Conservation (phyloP, 1,140 invertebrate species). For the Tetramorium parvispinum region DNA sequence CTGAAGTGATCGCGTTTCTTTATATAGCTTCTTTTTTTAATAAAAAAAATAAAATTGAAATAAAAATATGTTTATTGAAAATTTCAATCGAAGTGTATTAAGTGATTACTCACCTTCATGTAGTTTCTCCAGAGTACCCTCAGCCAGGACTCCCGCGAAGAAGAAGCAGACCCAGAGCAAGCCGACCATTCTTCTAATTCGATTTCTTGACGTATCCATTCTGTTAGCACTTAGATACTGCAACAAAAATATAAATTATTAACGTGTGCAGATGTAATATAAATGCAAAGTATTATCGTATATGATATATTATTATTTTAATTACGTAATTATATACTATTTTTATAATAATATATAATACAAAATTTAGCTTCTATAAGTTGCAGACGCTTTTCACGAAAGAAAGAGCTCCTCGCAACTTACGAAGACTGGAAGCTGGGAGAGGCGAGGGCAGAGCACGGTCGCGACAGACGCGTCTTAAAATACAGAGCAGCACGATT, state of each 20-base stretch:
- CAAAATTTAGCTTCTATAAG: not conserved
- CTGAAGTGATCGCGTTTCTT: constrained; percentile 16
- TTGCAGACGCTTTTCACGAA: not conserved
- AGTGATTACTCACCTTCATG: constrained; percentile 82
- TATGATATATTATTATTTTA: not conserved
- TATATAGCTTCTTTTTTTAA: constrained; percentile 1
- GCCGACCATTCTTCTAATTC: constrained; percentile 76
- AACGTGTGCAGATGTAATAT: not conserved
- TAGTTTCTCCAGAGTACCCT: constrained; percentile 83
- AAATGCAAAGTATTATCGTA: not conserved
- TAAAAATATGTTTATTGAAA: constrained; percentile 10
- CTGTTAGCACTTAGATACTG: constrained; percentile 79
- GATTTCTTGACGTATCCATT: constrained; percentile 81
- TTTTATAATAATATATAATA: not conserved
- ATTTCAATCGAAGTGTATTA: not conserved
- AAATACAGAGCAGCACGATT: constrained; percentile 50
- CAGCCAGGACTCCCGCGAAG: constrained; percentile 76
- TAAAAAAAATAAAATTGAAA: not conserved
- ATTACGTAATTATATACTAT: not conserved
- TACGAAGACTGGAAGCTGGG: not conserved
- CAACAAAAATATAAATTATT: constrained; percentile 71
- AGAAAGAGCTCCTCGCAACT: not conserved
- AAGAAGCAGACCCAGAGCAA: constrained; percentile 77
- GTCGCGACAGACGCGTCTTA: constrained; percentile 38
- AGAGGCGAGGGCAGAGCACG: not conserved